Percentiles rank a stretch among this genome's conserved stretches.
phyloP scores from a whole-genome alignment of 2,888 invertebrate genomes.

The Macrosiphum euphorbiae region DNA sequence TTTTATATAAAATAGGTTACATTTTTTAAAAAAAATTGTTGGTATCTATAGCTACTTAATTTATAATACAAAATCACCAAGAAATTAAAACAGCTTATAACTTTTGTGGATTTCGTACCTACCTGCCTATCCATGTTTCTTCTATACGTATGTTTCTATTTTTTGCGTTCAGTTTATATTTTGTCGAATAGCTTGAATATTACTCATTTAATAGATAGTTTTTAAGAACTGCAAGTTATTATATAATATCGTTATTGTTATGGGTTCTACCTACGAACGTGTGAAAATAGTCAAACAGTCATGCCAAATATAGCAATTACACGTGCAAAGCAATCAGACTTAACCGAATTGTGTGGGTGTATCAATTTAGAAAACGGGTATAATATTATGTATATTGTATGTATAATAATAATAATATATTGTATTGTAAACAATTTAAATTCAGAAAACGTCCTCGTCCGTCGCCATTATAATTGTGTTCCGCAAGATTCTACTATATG shows the following conservation, averaged over 20 bases:
- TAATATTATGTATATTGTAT: neutral
- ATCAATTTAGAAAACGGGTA: neutral
- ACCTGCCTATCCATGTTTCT: neutral
- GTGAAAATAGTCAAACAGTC: neutral
- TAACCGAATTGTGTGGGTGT: neutral
- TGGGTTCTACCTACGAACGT: neutral
- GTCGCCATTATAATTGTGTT: slow-evolving; percentile 43
- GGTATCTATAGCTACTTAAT: neutral
- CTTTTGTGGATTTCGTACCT: neutral
- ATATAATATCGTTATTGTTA: neutral
- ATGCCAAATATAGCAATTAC: slow-evolving; percentile 17
- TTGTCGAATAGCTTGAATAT: neutral
- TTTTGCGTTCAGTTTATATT: neutral
- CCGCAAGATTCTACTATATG: slow-evolving; percentile 13
- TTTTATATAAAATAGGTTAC: neutral
- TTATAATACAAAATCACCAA: neutral
- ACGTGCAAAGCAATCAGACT: neutral
- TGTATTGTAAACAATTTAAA: slow-evolving; percentile 36
- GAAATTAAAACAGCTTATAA: neutral
- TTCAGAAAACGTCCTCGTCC: slow-evolving; percentile 40
- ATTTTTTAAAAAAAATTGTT: neutral
- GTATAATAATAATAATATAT: neutral
- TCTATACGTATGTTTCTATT: neutral
- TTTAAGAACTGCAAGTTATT: neutral
- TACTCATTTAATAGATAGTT: neutral